Base-by-base conservation (phyloP, 2,113 vertebrate genomes). In the Myiozetetes cayanensis region DNA sequence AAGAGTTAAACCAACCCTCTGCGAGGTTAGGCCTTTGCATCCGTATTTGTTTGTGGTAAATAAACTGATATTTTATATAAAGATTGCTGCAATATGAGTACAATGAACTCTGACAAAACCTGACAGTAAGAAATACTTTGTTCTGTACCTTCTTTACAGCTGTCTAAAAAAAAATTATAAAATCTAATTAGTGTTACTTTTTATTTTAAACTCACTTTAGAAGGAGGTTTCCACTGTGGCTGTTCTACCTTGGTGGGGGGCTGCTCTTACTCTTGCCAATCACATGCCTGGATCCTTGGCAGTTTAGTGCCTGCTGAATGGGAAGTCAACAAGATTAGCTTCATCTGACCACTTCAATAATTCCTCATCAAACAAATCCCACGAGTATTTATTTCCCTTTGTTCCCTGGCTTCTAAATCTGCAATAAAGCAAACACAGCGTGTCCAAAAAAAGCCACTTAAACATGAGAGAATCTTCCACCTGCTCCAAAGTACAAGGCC, bases 231-330 rank as follows among this genome's bases (percentile, higher is more conserved):
- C 41, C 30, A 30, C 12, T 2, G 1, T 35, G 22, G 0, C 28
- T 70, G 4, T 4, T 1, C 14, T 9, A 0, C 31, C 0, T 3
- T 23, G 67, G 39, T 10, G 9, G 31, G 12, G 6, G 37, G 8
- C 33, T 20, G 65, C 68, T 52, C 39, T 39, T 28, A 7, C 24
- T 47, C 47, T 25, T 75, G 63, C 28, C 62, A 9, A 0, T 47
- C 49, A 2, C 3, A 0, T 4, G 16, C 22, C 31, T 0, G 3
- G 59, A 37, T 41, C 43, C 33, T 23, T 53, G 27, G 52, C 41
- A 21, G 30, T 61, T 81, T 52, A 14, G 27, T 55, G 39, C 50
- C 85, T 79, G n/a, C 78, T 44, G 33, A 44, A 67, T 2, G 65
- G 59, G 56, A 89, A 72, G 33, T n/a, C 56, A 50, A 39, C 8